Percentiles rank a stretch among this genome's conserved stretches.
These are phyloP conservation scores for Numenius phaeopus DNA, from an alignment of 2,797 vertebrate genomes.

Conservation along the genomic window DNA sequence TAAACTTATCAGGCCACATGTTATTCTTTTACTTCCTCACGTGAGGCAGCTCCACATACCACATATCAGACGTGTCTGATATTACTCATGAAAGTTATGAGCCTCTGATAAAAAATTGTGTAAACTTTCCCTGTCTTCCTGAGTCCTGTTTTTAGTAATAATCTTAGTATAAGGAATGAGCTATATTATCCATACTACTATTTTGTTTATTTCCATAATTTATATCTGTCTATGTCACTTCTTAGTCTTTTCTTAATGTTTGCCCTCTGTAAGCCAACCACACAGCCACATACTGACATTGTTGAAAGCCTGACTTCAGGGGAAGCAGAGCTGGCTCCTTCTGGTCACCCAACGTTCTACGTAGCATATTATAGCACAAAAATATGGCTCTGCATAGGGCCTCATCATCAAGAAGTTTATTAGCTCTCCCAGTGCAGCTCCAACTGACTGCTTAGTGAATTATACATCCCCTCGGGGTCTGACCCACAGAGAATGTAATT, in stretches of 20 bases:
- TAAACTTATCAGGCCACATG: not conserved
- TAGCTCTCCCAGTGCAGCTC: not conserved
- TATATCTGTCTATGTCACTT: not conserved
- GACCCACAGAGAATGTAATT: not conserved
- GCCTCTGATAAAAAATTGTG: not conserved
- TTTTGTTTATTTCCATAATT: not conserved
- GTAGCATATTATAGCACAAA: not conserved
- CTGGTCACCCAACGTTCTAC: rapidly evolving
- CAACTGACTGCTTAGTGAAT: not conserved
- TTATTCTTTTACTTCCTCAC: not conserved
- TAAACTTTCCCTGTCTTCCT: not conserved
- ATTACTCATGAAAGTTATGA: not conserved
- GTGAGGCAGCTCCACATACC: not conserved
- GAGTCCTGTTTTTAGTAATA: not conserved
- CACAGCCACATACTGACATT: not conserved
- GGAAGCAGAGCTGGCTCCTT: not conserved
- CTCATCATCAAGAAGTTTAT: not conserved
- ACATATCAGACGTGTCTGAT: not conserved
- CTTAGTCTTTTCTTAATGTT: not conserved
- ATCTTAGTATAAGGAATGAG: not conserved
- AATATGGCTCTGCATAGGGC: not conserved
- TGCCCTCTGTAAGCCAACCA: not conserved
- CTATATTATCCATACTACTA: not conserved
- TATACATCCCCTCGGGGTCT: not conserved
- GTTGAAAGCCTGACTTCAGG: not conserved